Evolutionary conservation across 2,888 invertebrate genomes (phyloP), one percentile per base, ranked within the genome.

Genomic region (Chrysolina haemoptera): DNA sequence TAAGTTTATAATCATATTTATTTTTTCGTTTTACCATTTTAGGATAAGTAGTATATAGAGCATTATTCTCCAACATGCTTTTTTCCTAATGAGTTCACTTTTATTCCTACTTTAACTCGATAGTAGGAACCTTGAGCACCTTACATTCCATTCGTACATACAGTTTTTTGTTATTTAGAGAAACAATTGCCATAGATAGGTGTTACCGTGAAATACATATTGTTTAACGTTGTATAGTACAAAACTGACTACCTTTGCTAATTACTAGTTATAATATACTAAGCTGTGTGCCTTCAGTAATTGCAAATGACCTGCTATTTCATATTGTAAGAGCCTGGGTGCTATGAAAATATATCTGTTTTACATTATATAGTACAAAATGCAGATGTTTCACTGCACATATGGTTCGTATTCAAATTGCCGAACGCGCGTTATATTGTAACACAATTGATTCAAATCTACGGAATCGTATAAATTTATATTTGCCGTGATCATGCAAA

Each of bases 261-360:
- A 88, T 88, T 88, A 88, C 88, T 88, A 88, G 87, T 88, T 87
- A 86, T 87, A 88, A 88, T 87, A 86, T 85, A 86, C 85, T 87
- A 88, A 87, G 93, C 93, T 94, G 93, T 92, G 93, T 94, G 94
- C 93, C 93, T 94, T 92, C 93, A 93, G 93, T 93, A 92, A 93
- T 93, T 93, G 92, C 92, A 92, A 91, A 90, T 90, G 90, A 90
- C 87, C 88, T 88, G 88, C 87, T 88, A 86, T 85, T 86, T 87
- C 86, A 86, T 86, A 87, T 85, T 85, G 83, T 85, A 87, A 86
- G 84, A 86, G 87, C 87, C 87, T 86, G 85, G 86, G 87, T 88
- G 88, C 88, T 87, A 87, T 80, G 27, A 74, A 85, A 85, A 84
- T 85, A 85, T 86, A 86, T 86, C 84, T 86, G 83, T 86, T 84